These are phyloP conservation scores for Apocheima hispidaria DNA, from an alignment of 2,888 invertebrate genomes.

Conservation along the genomic window DNA sequence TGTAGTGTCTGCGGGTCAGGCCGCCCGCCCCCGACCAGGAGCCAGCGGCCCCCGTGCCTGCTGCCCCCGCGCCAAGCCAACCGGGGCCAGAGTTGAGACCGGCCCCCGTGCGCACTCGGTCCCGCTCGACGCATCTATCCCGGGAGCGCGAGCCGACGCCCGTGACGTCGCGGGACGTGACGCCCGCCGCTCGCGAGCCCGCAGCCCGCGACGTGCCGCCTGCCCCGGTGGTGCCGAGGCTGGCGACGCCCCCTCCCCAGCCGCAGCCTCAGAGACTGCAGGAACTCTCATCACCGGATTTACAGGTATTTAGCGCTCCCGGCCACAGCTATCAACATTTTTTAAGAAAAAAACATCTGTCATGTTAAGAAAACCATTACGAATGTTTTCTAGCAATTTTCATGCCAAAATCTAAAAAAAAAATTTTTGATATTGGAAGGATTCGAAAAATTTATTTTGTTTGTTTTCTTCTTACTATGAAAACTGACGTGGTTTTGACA, in stretches of 20 bases:
- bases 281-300: constrained; percentile 43
- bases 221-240: constrained; percentile 15
- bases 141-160: not conserved
- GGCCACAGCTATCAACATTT: no score
- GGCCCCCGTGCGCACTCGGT: constrained; percentile 62
- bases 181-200: constrained; percentile 7
- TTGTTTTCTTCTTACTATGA: no score
- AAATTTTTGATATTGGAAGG: no score
- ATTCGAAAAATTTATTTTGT: no score
- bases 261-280: constrained; percentile 31
- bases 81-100: not conserved
- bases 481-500: no score
- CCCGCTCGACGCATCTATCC: constrained; percentile 12
- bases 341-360: no score
- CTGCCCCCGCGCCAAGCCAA: not conserved
- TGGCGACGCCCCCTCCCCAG: constrained; percentile 44
- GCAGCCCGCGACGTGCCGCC: constrained; percentile 15
- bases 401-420: no score
- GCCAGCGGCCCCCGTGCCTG: constrained; percentile 38
- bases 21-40: constrained; percentile 53
- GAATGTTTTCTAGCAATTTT: no score
- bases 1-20: constrained; percentile 71
- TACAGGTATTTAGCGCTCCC: no score
- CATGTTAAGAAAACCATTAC: no score
- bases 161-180: not conserved